Base-by-base conservation (phyloP, 1,140 invertebrate genomes). In the Listronotus oregonensis region DNA sequence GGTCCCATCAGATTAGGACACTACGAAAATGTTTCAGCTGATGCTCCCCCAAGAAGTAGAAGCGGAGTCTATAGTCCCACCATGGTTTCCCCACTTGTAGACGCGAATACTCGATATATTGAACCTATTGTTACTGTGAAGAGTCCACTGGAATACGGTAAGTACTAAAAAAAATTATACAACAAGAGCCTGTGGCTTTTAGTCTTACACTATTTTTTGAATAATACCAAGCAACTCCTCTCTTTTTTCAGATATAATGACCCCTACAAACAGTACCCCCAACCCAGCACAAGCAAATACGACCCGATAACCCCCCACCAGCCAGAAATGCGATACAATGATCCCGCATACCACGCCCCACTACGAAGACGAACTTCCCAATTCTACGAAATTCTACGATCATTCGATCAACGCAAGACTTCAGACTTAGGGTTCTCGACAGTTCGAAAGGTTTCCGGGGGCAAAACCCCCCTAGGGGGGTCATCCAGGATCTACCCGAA, bases 11-110 rank as follows among this genome's bases (percentile, higher is more conserved):
- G 37, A 12, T 15, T 65, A 21, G 63, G 44, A 6, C 84, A 84
- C 62, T 85, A 82, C 71, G 83, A 85, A 68, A 82, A 82, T 10
- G 80, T 85, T 65, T 80, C 82, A 7, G 77, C 71, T 10, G 80
- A 82, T 63, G 81, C 81, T 1, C 77, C 78, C 32, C 82, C 83
- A 0, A 76, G 82, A 11, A 81, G 80, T 14, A 77, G 77, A 34
- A 75, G 71, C 52, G 76, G 73, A 3, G 72, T 79, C 7, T 79
- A 79, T 66, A 77, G 75, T 52, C 74, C 77, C 4, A 75, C 73
- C 9, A 31, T 70, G 17, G 71, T 69, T 34, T 57, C 64, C 3
- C 15, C 64, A 11, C 37, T 70, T 15, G 60, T 74, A 9, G 72
- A 74, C 34, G 40, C 71, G 10, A 69, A 49, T 18, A 58, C 66